These are phyloP conservation scores for Limnephilus marmoratus DNA, from an alignment of 2,888 invertebrate species.

Conservation along the genomic window DNA sequence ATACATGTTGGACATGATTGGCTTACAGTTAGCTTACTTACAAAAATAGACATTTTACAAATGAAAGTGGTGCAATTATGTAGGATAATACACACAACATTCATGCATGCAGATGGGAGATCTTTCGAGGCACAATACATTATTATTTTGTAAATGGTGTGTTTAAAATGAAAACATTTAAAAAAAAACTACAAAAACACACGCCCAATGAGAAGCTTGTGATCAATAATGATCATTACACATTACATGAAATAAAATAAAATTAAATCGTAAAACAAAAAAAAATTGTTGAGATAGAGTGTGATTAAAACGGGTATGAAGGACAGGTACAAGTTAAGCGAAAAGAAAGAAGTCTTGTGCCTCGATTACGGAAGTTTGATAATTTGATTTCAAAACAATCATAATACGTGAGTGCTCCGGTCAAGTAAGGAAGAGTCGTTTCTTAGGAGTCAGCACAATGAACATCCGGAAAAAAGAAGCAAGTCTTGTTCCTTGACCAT, in stretches of 20 bases:
- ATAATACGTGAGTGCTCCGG: not conserved
- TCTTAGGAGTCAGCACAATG: not conserved
- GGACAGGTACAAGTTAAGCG: not conserved
- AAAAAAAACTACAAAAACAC: not conserved
- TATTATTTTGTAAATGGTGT: not conserved
- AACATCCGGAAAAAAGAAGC: not conserved
- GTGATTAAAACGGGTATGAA: not conserved
- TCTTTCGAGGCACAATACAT: not conserved
- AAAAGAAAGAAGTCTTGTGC: not conserved
- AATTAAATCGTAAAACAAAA: not conserved
- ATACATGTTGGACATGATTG: conserved; percentile 55
- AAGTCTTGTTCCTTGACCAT: not conserved
- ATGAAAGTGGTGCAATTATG: not conserved
- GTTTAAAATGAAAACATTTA: not conserved
- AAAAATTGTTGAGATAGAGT: not conserved
- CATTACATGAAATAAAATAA: not conserved
- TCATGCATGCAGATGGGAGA: not conserved
- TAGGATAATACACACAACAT: not conserved
- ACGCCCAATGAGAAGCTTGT: not conserved
- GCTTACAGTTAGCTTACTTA: conserved; percentile 47
- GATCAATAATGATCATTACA: no score
- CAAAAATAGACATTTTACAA: not conserved
- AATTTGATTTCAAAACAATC: not conserved
- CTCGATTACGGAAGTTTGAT: not conserved
- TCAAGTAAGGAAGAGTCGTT: not conserved